Base-by-base conservation (phyloP, 2,888 invertebrate species). In the Pharmacophagus antenor region DNA sequence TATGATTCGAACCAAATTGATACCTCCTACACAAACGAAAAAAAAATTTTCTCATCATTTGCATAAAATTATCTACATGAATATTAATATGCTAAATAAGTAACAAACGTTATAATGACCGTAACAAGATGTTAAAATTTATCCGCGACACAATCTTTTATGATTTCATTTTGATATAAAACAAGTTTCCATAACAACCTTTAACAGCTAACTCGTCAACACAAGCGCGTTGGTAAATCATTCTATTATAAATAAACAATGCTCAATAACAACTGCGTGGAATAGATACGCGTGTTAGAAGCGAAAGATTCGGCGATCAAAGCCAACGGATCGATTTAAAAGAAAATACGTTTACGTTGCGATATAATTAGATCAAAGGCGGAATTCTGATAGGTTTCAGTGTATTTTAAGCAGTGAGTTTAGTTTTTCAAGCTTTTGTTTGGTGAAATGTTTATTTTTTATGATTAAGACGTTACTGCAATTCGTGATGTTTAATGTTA, bases 291-390 rank as follows among this genome's bases (percentile, higher is more conserved):
- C 63, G 62, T 54, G 63, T 62, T 62, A 56, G 61, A 67, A 67
- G 65, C 67, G 67, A 79, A 77, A 76, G 76, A 72, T 73, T 67
- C 67, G 66, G 64, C 63, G 78, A 79, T 85, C 82, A 84, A 84
- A 82, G 68, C 73, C 66, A 54, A 72, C 67, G 77, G 71, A 69
- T 71, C 75, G 77, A 78, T 82, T 76, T 72, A 65, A 64, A 70
- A 67, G 77, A 76, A 74, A 71, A 70, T 55, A 60, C 63, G 63
- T 66, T 66, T 41, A 54, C 44, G 17, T 50, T 41, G 66, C 67
- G 74, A 66, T 80, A 82, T 76, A 76, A 76, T 74, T 73, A 79
- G 81, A 82, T 83, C 82, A 82, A 83, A 82, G 69, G 67, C 65
- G 51, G 55, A 46, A 44, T 62, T 53, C 27, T 25, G 46, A 51